Base-by-base conservation (phyloP, 2,113 vertebrate genomes). In the Myiozetetes cayanensis region DNA sequence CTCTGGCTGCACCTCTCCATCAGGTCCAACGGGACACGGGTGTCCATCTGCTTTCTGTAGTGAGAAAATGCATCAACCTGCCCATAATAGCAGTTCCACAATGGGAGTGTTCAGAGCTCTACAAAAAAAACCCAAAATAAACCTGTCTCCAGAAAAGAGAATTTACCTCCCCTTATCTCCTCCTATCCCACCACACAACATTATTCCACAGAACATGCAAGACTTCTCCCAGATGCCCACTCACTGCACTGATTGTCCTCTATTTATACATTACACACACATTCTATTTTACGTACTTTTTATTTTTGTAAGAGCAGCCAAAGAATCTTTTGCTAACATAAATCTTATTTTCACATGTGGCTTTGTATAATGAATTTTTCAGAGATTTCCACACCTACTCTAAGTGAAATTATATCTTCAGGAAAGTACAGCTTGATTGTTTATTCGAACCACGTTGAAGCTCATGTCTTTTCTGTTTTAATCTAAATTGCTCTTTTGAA, bases 401-500 rank as follows among this genome's bases (percentile, higher is more conserved):
- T 53, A 90, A 96, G 75, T 86, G 95, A 97, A 97, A 97, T 97
- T 95, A 93, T 95, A 79, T 96, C 94, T 97, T 81, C 89, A 93
- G 95, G 89, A 97, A 97, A 96, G 82, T 94, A 39, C 77, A 68
- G 85, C 92, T 96, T 94, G 94, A 90, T 97, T 96, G 92, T 96
- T 97, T 96, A 96, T 98, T 96, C 43, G 91, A 96, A 77, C 94
- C 92, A 62, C 24, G 84, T 95, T 94, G 94, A 97, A 97, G 90
- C 90, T 97, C 92, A 92, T 95, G 97, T 88, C 83, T 89, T 44
- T 90, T 91, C 93, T 94, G 77, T 90, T 97, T 93, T 91, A 97
- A 97, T 96, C 97, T 96, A 96, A 98, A 98, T 97, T 97, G 96
- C 80, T 97, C 97, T 97, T 97, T 96, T 95, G 92, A 73, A 87